Percentiles rank a stretch among this genome's conserved stretches.
Conservation (phyloP, 2,888 invertebrate species). For the Hartigia nigra region DNA sequence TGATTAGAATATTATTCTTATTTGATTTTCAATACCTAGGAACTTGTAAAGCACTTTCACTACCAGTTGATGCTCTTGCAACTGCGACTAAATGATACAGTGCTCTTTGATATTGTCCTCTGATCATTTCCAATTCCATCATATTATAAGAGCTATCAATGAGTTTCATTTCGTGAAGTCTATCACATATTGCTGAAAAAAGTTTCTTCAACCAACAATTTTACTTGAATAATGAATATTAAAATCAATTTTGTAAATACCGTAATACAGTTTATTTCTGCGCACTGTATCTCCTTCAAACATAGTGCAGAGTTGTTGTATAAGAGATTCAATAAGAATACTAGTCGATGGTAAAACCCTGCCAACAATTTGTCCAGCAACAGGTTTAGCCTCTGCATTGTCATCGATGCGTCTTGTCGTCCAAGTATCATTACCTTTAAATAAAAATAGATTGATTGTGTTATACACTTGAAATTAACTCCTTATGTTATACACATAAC, state of each 20-base stretch:
- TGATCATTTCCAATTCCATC: constrained; percentile 77
- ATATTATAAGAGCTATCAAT: constrained; percentile 78
- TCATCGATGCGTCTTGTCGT: constrained; percentile 34
- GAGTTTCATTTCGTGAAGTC: constrained; percentile 75
- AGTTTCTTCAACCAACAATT: neutral
- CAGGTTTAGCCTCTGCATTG: constrained; percentile 21
- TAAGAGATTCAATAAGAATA: constrained; percentile 76
- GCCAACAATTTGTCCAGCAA: constrained; percentile 38
- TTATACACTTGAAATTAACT: neutral
- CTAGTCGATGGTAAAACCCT: constrained; percentile 72
- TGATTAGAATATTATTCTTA: constrained; percentile 26
- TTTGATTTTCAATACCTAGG: constrained; percentile 41
- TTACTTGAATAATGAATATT: neutral
- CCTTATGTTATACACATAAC: neutral
- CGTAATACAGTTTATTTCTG: constrained; percentile 73
- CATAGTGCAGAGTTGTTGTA: constrained; percentile 75
- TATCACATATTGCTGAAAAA: constrained; percentile 72
- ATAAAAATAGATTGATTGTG: constrained; percentile 17
- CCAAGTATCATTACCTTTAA: constrained; percentile 35
- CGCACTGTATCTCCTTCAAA: constrained; percentile 72
- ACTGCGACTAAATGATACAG: constrained; percentile 74
- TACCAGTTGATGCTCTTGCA: constrained; percentile 65
- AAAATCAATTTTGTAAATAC: constrained; percentile 37
- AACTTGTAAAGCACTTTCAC: constrained; percentile 39
- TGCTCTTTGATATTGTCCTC: constrained; percentile 76